A percentile compares a stretch with the other conserved stretches of the same genome.
Conservation (phyloP, 2,113 vertebrate genomes). For the Mungos mungo region DNA sequence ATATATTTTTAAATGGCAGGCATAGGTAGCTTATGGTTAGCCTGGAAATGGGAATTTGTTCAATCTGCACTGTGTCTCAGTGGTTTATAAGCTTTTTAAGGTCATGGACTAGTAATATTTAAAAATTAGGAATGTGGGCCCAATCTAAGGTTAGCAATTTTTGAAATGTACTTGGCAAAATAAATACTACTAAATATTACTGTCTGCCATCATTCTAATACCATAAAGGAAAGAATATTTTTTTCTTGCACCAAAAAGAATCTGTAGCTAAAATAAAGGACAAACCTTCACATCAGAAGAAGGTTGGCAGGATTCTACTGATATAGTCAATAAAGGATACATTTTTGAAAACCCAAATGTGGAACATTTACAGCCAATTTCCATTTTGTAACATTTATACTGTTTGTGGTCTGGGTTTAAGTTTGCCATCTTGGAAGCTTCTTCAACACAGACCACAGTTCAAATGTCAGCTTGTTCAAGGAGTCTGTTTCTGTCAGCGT, state of each 20-base stretch:
- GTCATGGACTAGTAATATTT: not conserved
- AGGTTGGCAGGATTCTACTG: not conserved
- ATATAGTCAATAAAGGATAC: not conserved
- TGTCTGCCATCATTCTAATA: not conserved
- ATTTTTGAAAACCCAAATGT: conserved; percentile 31
- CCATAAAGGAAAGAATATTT: not conserved
- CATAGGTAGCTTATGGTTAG: not conserved
- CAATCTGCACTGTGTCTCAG: not conserved
- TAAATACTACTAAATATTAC: not conserved
- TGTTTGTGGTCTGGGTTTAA: not conserved
- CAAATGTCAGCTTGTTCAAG: not conserved
- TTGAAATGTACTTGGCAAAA: not conserved
- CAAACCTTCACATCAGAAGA: not conserved
- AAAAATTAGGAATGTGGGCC: not conserved
- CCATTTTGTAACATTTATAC: not conserved
- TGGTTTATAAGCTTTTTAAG: not conserved
- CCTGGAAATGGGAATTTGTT: not conserved
- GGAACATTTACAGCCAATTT: not conserved
- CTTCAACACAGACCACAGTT: not conserved
- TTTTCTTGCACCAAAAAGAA: not conserved
- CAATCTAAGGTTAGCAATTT: not conserved
- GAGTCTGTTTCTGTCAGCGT: not conserved
- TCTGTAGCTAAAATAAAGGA: not conserved
- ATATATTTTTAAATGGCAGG: not conserved
- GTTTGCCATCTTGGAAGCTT: not conserved